phyloP scores from a whole-genome alignment of 2,888 invertebrate species.

The Teleogryllus oceanicus region DNA sequence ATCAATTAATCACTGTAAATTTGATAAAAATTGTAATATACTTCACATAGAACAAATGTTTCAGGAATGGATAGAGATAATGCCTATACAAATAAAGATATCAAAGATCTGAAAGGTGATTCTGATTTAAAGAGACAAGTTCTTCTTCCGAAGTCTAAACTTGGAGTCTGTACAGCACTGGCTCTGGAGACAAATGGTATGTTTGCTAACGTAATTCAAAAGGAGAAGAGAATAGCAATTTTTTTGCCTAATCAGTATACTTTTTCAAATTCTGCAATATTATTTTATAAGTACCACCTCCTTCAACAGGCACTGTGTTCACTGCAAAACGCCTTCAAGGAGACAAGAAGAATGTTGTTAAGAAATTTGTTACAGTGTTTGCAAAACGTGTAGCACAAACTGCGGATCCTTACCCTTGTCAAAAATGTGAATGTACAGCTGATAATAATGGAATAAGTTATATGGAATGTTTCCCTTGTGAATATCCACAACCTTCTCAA shows the following conservation, averaged over 20 bases:
- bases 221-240: too few species aligned
- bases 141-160: constrained; percentile 67
- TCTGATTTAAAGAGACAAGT: constrained; percentile 67
- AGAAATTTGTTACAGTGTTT: constrained; percentile 64
- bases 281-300: not conserved
- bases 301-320: constrained; percentile 56
- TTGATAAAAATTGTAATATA: too few species aligned
- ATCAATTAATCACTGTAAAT: too few species aligned
- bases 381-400: constrained; percentile 62
- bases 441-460: constrained; percentile 63
- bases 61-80: constrained; percentile 69
- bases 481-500: constrained; percentile 51
- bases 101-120: constrained; percentile 66
- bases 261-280: not conserved
- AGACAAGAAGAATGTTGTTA: constrained; percentile 56
- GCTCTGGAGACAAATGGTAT: constrained; percentile 81
- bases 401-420: constrained; percentile 59
- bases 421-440: constrained; percentile 67
- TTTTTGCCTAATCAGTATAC: too few species aligned
- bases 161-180: constrained; percentile 76
- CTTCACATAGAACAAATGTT: constrained; percentile 30
- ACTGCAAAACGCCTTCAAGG: constrained; percentile 57
- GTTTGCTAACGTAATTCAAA: not conserved
- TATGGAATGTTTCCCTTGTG: constrained; percentile 63
- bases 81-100: constrained; percentile 78